Base-by-base conservation (phyloP, 53 echinoderm and acorn worm genomes). In the Apostichopus leukothele region DNA sequence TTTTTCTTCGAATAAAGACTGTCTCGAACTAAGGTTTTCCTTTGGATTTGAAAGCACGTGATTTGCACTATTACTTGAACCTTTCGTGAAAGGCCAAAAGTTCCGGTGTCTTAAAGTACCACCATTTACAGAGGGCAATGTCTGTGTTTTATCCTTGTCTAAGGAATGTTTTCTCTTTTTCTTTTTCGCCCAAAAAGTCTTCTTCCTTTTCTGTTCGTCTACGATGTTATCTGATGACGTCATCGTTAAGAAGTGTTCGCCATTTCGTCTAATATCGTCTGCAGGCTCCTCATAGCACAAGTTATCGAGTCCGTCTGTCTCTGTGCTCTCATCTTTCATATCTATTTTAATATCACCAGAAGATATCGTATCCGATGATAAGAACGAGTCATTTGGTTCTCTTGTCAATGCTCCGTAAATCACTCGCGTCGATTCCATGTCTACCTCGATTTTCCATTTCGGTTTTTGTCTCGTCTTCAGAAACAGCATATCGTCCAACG, bases 391-490 rank as follows among this genome's bases (percentile, higher is more conserved):
- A 50, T 18, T 50, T 67, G 66, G 27, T 5, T 85, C 85, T 85
- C 85, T 85, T 27, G 66, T 50, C 67, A 85, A 14, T 4, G 85
- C 22, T 26, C 67, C 67, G 85, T 85, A 63, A 85, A 85, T 85
- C 14, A 85, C 85, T 5, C 85, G 63, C 27, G 85, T 85, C 14
- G 63, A 85, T 39, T 85, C 85, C 85, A 85, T 85, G 5, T 85
- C 85, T 4, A 85, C 85, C 18, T 85, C 85, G 16, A 85, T 85
- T 66, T 85, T 85, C 85, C 85, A 85, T 85, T 60, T 85, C 12
- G 85, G 85, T 68, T 67, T 85, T 14, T 85, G 85, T 51, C 59
- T 50, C 26, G 50, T 50, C 16, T 25, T 67, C 50, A 25, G 85
- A 0, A 67, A 66, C 26, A 67, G 60, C 54, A 53, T 13, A 12